These are phyloP conservation scores for Alviniconcha strummeri DNA, from an alignment of 2,888 invertebrate species.

Conservation along the genomic window DNA sequence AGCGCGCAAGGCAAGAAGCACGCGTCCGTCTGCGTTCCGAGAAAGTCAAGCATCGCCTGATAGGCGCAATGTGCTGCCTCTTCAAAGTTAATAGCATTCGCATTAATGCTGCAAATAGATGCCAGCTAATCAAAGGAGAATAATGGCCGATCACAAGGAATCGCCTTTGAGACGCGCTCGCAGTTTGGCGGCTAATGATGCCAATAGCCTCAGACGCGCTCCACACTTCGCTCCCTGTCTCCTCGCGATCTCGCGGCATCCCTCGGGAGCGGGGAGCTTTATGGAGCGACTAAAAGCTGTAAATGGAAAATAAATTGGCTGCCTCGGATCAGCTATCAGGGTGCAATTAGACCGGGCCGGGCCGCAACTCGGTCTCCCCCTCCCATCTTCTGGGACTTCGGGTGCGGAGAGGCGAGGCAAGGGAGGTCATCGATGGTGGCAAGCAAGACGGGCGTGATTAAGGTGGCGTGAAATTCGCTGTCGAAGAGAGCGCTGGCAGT, in stretches of 20 bases:
- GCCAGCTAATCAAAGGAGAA: slow-evolving; percentile 45
- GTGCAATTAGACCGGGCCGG: slow-evolving; percentile 36
- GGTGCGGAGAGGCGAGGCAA: slow-evolving; percentile 5
- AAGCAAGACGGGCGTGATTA: slow-evolving; percentile 36
- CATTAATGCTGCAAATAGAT: slow-evolving; percentile 47
- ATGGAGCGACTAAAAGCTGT: slow-evolving; percentile 51
- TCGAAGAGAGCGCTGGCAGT: slow-evolving; percentile 29
- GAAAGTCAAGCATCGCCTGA: slow-evolving; percentile 48
- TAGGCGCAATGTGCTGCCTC: slow-evolving; percentile 42
- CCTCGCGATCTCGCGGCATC: slow-evolving; percentile 32
- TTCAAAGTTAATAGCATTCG: slow-evolving; percentile 46
- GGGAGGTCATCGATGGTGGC: slow-evolving; percentile 35
- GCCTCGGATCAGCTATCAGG: slow-evolving; percentile 44
- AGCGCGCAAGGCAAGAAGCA: slow-evolving; percentile 19
- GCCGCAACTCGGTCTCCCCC: slow-evolving; percentile 5
- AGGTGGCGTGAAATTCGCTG: slow-evolving; percentile 42
- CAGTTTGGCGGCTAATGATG: slow-evolving; percentile 46
- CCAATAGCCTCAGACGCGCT: slow-evolving; percentile 44
- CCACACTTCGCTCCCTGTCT: slow-evolving; percentile 31
- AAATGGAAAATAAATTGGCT: slow-evolving; percentile 52
- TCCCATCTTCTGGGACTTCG: slow-evolving; percentile 13
- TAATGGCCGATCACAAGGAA: slow-evolving; percentile 46
- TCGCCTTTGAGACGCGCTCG: slow-evolving; percentile 43
- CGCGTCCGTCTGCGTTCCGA: slow-evolving; percentile 34
- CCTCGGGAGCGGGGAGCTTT: slow-evolving; percentile 46